Evolutionary conservation across 2,113 vertebrate genomes (phyloP), one percentile per base, ranked within the genome.

Genomic region (Cairina moschata): DNA sequence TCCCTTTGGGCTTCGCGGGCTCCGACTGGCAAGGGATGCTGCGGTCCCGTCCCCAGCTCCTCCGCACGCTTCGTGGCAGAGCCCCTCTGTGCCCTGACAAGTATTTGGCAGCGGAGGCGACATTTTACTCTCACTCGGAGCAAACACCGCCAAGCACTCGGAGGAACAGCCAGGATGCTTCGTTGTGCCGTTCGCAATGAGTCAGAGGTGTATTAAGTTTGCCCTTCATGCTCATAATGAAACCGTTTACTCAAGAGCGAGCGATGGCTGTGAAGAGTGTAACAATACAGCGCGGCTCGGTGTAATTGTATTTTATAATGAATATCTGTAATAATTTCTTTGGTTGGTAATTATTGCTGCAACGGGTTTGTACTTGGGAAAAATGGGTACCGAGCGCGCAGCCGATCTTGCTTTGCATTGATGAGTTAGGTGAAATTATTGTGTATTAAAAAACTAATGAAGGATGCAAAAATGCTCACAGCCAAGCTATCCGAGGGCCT

Each of bases 211-310:
- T 55, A 94, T 90, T 94, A 95, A 93, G 85, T 82, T 97, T 96
- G 95, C 78, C 91, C 91, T 96, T 91, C 93, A 81, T 82, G 85
- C 62, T 73, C 89, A 17, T 94, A 96, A 96, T 84, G 88, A 94
- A 92, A 95, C 96, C 92, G 92, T 96, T 97, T 97, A 91, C 58
- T 95, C 80, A 75, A 76, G 77, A 95, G 80, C 54, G 79, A 88
- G 66, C 5, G 8, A 63, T 74, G 58, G 86, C 29, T 95, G 13
- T 88, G 80, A 62, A 36, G 83, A 95, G 75, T 71, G 77, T 25
- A 93, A 86, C 80, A 82, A 67, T 46, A 32, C 74, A 83, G 81
- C 42, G 67, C 0, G 2, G 65, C 20, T 52, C 62, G 9, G 78
- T 16, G 66, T 86, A 93, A 96, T 94, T 91, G n/a, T 56, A 50